Percentiles rank a stretch among this genome's conserved stretches.
phyloP scores from a whole-genome alignment of 2,888 invertebrate species.

The Allophyes oxyacanthae region DNA sequence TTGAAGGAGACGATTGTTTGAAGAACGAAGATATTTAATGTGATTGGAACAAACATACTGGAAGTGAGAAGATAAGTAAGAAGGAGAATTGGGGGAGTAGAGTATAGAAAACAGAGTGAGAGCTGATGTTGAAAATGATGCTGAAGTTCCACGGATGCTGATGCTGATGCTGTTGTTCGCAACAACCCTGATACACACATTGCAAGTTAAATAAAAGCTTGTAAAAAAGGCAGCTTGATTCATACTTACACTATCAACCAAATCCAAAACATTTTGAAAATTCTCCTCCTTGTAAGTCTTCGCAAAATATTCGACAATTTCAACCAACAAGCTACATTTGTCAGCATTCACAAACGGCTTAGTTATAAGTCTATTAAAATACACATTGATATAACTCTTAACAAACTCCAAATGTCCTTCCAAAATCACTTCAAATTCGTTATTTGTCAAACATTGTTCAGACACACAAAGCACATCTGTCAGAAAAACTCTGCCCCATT shows the following conservation, averaged over 20 bases:
- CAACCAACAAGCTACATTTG: conserved; percentile 51
- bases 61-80: no score
- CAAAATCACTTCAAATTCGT: conserved; percentile 54
- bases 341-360: conserved; percentile 10
- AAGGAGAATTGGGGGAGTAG: no score
- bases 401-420: conserved; percentile 47
- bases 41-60: no score
- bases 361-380: conserved; percentile 32
- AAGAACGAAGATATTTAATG: no score
- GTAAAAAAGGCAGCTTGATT: no score
- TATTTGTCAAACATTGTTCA: conserved; percentile 48
- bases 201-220: no score
- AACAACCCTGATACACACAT: no score
- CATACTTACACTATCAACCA: conserved; percentile 67
- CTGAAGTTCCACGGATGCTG: no score
- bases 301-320: conserved; percentile 59
- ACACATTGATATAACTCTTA: conserved; percentile 45
- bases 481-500: conserved; percentile 39
- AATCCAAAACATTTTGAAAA: conserved; percentile 54
- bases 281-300: conserved; percentile 53
- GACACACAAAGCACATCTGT: conserved; percentile 62
- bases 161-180: no score
- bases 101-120: no score
- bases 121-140: no score
- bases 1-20: no score